A percentile compares a stretch with the other conserved stretches of the same genome.
phyloP scores from a whole-genome alignment of 2,797 vertebrate species.

The Cossypha caffra region DNA sequence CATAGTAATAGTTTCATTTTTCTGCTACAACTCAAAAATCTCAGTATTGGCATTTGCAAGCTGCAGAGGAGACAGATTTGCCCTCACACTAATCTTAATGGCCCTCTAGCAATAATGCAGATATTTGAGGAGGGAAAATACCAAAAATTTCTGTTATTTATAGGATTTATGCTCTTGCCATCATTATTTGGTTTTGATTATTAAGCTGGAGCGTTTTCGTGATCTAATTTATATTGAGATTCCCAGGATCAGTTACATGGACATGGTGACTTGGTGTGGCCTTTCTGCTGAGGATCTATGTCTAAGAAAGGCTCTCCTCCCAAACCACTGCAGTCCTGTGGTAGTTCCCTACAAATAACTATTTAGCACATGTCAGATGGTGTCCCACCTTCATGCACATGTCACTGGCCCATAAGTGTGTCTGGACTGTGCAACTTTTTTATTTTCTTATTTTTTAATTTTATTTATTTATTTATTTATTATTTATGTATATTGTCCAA shows the following conservation, averaged over 20 bases:
- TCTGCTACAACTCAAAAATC: not conserved
- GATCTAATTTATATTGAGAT: not conserved
- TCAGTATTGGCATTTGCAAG: not conserved
- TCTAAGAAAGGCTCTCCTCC: not conserved
- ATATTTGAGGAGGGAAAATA: not conserved
- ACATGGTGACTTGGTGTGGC: not conserved
- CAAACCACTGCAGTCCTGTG: not conserved
- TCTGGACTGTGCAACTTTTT: not conserved
- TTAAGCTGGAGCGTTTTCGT: not conserved
- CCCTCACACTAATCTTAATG: not conserved
- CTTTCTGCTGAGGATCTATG: not conserved
- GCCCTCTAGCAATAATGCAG: not conserved
- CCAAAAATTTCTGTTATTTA: not conserved
- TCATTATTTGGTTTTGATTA: not conserved
- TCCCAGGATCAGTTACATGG: not conserved
- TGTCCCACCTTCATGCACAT: not conserved
- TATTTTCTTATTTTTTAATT: too few species aligned
- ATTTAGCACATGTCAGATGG: not conserved
- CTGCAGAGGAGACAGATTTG: not conserved
- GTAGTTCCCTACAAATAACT: not conserved
- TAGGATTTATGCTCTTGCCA: not conserved
- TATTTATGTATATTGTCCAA: not conserved
- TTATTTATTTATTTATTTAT: too few species aligned
- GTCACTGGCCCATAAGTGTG: not conserved
- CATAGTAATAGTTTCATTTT: not conserved